phyloP scores from a whole-genome alignment of 2,113 vertebrate species.

The Coturnix japonica region DNA sequence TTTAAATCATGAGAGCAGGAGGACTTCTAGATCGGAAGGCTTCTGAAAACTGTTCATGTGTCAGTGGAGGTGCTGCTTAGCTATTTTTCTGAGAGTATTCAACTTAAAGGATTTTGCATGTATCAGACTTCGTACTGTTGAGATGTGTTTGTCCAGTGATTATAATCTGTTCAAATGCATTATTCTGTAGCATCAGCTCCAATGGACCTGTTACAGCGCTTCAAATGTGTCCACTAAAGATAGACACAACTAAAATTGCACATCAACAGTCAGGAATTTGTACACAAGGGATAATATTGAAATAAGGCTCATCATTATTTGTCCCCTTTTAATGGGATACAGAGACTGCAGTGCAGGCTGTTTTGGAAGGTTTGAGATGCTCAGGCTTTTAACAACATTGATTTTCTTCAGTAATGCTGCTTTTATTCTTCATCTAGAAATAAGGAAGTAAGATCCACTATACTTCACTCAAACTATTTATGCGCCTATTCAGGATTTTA shows the following conservation, averaged over 20 bases:
- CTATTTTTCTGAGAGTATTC: neutral
- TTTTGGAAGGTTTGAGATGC: neutral
- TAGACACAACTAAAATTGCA: neutral
- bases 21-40: neutral
- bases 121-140: neutral
- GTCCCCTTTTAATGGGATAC: neutral
- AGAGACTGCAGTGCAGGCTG: neutral
- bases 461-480: neutral
- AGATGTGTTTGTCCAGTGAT: neutral
- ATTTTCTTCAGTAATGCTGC: neutral
- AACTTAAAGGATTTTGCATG: neutral
- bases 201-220: accelerated
- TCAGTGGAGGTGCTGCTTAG: neutral
- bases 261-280: neutral
- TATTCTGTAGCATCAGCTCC: neutral
- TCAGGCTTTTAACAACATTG: neutral
- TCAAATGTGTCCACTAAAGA: neutral
- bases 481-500: neutral
- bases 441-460: neutral
- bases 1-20: neutral
- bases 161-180: neutral
- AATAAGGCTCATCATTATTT: neutral
- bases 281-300: neutral
- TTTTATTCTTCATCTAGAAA: constrained; percentile 8
- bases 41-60: neutral